Evolutionary conservation across 2,888 invertebrate species (phyloP).

Genomic region (Ectobius pallidus): DNA sequence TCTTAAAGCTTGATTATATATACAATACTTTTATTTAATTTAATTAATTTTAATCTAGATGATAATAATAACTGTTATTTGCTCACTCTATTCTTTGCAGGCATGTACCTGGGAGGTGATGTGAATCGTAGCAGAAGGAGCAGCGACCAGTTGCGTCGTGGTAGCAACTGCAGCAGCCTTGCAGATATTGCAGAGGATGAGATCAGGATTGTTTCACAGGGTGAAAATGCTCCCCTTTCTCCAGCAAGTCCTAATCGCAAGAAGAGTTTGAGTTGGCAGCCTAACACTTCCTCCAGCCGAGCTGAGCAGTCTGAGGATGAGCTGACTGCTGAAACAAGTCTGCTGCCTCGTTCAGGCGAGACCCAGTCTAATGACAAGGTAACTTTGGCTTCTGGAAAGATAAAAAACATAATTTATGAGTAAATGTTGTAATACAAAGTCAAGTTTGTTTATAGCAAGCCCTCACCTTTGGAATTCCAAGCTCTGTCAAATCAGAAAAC

Average conservation of each 20-base stretch:
- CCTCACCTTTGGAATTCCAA: no score
- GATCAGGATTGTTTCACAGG: conserved; percentile 3
- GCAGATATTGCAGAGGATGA: conserved; percentile 41
- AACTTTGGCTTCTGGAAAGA: no score
- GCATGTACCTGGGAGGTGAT: conserved; percentile 17
- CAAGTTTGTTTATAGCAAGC: no score
- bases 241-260: conserved; percentile 46
- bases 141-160: background rate
- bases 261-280: conserved; percentile 56
- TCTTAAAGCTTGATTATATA: no score
- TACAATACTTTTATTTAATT: no score
- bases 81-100: no score
- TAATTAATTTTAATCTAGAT: no score
- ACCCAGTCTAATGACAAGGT: background rate
- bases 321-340: conserved; percentile 53
- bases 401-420: no score
- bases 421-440: background rate
- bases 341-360: conserved; percentile 47
- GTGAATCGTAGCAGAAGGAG: background rate
- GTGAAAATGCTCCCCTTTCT: background rate
- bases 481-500: no score
- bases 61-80: no score
- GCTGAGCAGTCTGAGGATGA: conserved; percentile 48
- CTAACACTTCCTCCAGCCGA: conserved; percentile 39
- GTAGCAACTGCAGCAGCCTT: conserved; percentile 17